Evolutionary conservation across 2,797 vertebrate species (phyloP), one percentile per base, ranked within the genome.

Genomic region (Crax fasciolata): DNA sequence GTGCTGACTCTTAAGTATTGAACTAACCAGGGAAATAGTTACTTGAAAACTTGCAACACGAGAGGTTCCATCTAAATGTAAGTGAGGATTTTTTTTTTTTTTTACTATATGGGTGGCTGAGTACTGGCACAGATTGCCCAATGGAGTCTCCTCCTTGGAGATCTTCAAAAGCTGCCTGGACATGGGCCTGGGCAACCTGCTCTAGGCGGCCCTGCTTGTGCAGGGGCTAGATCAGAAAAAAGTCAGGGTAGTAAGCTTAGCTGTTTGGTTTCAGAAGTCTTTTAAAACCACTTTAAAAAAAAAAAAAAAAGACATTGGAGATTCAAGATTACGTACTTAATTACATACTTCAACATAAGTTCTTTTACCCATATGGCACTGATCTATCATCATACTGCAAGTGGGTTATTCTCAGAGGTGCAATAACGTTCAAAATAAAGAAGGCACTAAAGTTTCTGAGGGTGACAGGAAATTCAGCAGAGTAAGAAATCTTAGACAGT

Each of bases 401-500:
- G 17, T 0, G 84, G 24, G 55, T 62, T 93, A 77, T 59, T 93
- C 84, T 27, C 63, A 23, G 51, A 80, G 57, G 38, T 86, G 84
- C 5, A 59, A 20, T 52, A 90, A 72, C 11, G 27, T 43, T 85
- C 41, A 63, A 87, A 91, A 85, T 68, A 92, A 89, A 80, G 63
- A 58, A 81, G 71, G 84, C 66, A 84, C 93, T 89, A 75, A 86
- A 95, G 85, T 78, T 90, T 83, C 90, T 91, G 61, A 84, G 30
- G 27, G 83, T 59, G 84, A 93, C 91, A 96, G 86, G 95, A 96
- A 82, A 91, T 67, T n/a, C 81, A 79, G 73, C 43, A 89, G 59
- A 91, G 87, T 61, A 93, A 77, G 91, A 95, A 95, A 96, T 76
- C 91, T 87, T 93, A 93, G 84, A 94, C 87, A 72, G 93, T 85